These are phyloP conservation scores for Esox lucius DNA, from an alignment of 2,797 vertebrate genomes.

Conservation along the genomic window DNA sequence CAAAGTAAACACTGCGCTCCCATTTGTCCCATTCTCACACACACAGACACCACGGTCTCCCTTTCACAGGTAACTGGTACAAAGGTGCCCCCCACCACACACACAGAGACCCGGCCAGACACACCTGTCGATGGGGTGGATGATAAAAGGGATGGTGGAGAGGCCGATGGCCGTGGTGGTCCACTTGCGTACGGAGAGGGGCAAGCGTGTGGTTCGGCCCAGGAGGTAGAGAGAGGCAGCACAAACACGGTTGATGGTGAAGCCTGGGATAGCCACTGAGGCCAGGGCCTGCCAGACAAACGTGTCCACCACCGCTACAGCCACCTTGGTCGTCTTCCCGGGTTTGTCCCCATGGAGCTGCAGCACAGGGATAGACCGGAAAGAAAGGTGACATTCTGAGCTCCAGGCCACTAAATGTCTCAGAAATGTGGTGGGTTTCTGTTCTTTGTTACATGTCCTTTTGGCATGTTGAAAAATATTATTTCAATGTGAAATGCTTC, in stretches of 20 bases:
- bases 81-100: background rate
- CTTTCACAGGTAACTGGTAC: background rate
- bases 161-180: slow-evolving; percentile 90
- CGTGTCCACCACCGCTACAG: slow-evolving; percentile 87
- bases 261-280: slow-evolving; percentile 91
- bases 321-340: slow-evolving; percentile 68
- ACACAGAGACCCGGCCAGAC: background rate
- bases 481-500: background rate
- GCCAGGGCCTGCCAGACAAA: slow-evolving; percentile 96
- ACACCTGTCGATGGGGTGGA: slow-evolving; percentile 94
- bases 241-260: slow-evolving; percentile 95
- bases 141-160: slow-evolving; percentile 90
- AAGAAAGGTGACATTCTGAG: background rate
- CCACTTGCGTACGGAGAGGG: slow-evolving; percentile 88
- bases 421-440: background rate
- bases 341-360: slow-evolving; percentile 75
- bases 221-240: slow-evolving; percentile 85
- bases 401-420: background rate
- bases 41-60: background rate
- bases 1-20: slow-evolving; percentile 1
- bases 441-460: background rate
- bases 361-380: background rate
- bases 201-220: slow-evolving; percentile 83
- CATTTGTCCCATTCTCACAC: background rate
- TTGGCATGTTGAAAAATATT: background rate